Base-by-base conservation (phyloP, 2,888 invertebrate genomes). In the Cheilosia pagana region DNA sequence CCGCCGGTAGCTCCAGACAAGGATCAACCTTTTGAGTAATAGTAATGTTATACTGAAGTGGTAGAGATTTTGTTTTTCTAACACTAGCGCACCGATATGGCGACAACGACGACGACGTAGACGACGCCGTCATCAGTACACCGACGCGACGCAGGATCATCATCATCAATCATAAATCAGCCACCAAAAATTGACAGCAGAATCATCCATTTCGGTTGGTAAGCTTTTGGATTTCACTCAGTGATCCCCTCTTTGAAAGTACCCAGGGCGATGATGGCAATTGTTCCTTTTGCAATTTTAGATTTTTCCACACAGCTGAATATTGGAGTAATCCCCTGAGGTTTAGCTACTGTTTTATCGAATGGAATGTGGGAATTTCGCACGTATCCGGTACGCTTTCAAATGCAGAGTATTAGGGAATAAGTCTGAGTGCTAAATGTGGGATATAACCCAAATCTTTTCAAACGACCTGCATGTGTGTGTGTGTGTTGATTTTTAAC, bases 161-260 rank as follows among this genome's bases (percentile, higher is more conserved):
- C 78, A 83, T 83, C 78, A 83, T 83, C 83, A 83, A 83, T 83
- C 83, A 83, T 83, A 79, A 83, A 83, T 83, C 83, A 83, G 83
- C 83, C 74, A 83, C 83, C 63, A 60, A 79, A 83, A 79, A 83
- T 83, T 79, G 83, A 83, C 79, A 70, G 79, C 68, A 74, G 65
- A 83, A 83, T 79, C 74, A 83, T 83, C 79, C 63, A 79, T 83
- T 83, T 79, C 74, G 70, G 74, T 65, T 74, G 63, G 78, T 68
- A 82, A 72, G 78, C 68, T 76, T 70, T 62, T 48, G 67, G 62
- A 82, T 78, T 82, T 81, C 65, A 52, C 59, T 71, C 65, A 35
- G 21, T 43, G 77, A 82, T 82, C 55, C 82, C 50, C 25, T 39
- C 4, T 72, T 77, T 77, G 62, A 53, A 67, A 52, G 63, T 53